Evolutionary conservation across 2,888 invertebrate genomes (phyloP).

Genomic region (Salpingus planirostris): DNA sequence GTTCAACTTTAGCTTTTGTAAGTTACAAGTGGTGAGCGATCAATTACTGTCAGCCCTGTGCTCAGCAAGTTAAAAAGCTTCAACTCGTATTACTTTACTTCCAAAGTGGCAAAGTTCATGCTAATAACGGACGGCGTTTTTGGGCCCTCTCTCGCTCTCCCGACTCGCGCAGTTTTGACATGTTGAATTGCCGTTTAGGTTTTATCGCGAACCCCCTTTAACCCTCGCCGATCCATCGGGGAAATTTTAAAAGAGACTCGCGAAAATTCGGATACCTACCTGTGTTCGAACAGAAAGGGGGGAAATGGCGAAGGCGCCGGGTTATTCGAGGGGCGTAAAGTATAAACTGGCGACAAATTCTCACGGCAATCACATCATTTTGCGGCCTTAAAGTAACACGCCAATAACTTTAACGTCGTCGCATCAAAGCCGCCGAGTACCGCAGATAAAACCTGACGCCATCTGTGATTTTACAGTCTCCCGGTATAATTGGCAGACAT

Average conservation of each 20-base stretch:
- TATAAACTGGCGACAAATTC: too few relatives aligned
- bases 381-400: too few relatives aligned
- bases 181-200: constrained; percentile 13
- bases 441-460: constrained; percentile 12
- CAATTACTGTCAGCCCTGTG: constrained; percentile 33
- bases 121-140: constrained; percentile 27
- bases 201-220: too few relatives aligned
- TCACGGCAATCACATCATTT: too few relatives aligned
- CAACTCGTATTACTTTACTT: constrained; percentile 31
- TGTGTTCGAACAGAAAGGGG: too few relatives aligned
- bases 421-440: constrained; percentile 6
- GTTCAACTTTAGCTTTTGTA: constrained; percentile 27
- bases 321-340: too few relatives aligned
- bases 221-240: too few relatives aligned
- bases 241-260: too few relatives aligned
- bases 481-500: too few relatives aligned
- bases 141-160: constrained; percentile 11
- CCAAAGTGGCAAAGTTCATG: constrained; percentile 31
- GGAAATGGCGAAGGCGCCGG: too few relatives aligned
- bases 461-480: constrained; percentile 14
- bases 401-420: constrained; percentile 10
- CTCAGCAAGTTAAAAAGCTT: constrained; percentile 28
- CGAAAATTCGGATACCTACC: too few relatives aligned
- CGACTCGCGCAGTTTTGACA: constrained; percentile 7
- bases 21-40: constrained; percentile 28